Percentiles rank a stretch among this genome's conserved stretches.
phyloP scores from a whole-genome alignment of 2,888 invertebrate species.

The Lepidochrysops patricia region DNA sequence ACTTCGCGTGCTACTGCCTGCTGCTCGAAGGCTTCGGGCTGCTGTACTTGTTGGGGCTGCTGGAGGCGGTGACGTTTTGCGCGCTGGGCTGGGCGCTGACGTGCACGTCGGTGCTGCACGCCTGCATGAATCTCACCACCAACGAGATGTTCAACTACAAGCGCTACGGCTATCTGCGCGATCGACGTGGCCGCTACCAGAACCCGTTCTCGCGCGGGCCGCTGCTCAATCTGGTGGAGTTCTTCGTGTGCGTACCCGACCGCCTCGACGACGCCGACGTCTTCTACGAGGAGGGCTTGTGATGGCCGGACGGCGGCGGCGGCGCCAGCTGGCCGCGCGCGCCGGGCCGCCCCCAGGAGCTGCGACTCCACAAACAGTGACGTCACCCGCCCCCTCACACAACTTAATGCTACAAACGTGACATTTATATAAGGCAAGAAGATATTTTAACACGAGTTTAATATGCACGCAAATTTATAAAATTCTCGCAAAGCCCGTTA shows the following conservation, averaged over 20 bases:
- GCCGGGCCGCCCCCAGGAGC: background rate
- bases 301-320: constrained; percentile 35
- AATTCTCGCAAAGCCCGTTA: no score
- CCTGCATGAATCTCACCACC: constrained; percentile 94
- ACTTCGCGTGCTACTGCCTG: constrained; percentile 89
- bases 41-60: constrained; percentile 86
- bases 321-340: background rate
- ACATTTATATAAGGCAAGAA: no score
- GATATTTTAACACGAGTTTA: background rate
- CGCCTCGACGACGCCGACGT: constrained; percentile 84
- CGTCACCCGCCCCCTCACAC: background rate
- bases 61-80: constrained; percentile 89
- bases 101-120: constrained; percentile 90
- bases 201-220: constrained; percentile 95
- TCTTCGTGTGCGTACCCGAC: constrained; percentile 89
- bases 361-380: background rate
- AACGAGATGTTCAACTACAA: constrained; percentile 97
- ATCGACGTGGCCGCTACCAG: constrained; percentile 89
- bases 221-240: constrained; percentile 89
- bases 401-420: background rate
- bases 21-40: constrained; percentile 89
- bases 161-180: constrained; percentile 90
- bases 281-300: constrained; percentile 77
- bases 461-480: background rate
- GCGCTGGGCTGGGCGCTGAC: constrained; percentile 91